These are phyloP conservation scores for Thunnus albacares DNA, from an alignment of 2,797 vertebrate species.

Conservation along the genomic window DNA sequence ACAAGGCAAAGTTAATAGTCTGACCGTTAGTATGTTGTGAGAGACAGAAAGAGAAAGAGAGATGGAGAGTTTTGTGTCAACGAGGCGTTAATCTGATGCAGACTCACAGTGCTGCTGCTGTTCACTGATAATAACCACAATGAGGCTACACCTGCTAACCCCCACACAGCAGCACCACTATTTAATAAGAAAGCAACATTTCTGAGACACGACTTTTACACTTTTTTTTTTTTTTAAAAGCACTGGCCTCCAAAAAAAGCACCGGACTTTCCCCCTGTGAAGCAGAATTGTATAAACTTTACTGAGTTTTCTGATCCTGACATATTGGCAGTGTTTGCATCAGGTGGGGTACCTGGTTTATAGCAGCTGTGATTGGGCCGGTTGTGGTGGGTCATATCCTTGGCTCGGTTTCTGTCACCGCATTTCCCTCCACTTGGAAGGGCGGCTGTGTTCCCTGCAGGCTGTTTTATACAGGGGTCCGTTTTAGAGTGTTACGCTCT, in stretches of 20 bases:
- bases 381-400: constrained; percentile 58
- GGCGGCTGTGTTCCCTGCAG: constrained; percentile 62
- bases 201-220: constrained; percentile 22
- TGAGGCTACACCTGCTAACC: constrained; percentile 85
- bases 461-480: constrained; percentile 72
- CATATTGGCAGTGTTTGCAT: constrained; percentile 46
- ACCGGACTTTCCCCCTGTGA: constrained; percentile 39
- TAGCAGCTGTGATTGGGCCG: constrained; percentile 60
- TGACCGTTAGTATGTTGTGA: constrained; percentile 41
- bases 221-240: not conserved
- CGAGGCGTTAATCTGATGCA: constrained; percentile 81
- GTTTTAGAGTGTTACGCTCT: constrained; percentile 64
- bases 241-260: constrained; percentile 32
- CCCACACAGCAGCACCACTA: constrained; percentile 56
- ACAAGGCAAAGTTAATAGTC: constrained; percentile 23
- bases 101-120: constrained; percentile 77
- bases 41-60: constrained; percentile 25
- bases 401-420: constrained; percentile 59
- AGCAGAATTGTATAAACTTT: constrained; percentile 52
- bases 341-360: constrained; percentile 70
- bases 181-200: constrained; percentile 61
- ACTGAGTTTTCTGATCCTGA: constrained; percentile 49
- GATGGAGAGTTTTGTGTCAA: constrained; percentile 37
- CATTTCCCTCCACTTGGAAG: constrained; percentile 64
- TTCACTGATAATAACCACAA: constrained; percentile 82